Conservation (phyloP, 2,113 vertebrate species). For the Raphicerus campestris region DNA sequence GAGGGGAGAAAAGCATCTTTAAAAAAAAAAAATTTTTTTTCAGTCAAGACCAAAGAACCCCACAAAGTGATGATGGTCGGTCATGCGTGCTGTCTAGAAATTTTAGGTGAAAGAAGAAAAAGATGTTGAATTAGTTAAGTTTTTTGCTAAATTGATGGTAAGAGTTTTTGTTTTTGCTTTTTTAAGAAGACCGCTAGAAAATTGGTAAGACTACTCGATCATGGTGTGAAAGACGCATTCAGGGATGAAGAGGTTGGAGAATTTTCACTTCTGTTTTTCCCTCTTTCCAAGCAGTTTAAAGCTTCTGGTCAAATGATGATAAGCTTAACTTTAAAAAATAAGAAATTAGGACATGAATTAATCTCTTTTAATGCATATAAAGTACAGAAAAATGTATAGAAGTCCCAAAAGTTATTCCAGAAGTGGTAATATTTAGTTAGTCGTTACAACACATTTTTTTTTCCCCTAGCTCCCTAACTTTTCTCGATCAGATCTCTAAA, state of each 20-base stretch:
- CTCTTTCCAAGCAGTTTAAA: not conserved
- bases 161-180: not conserved
- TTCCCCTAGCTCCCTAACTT: not conserved
- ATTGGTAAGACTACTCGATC: not conserved
- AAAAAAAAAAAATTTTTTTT: not conserved
- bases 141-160: not conserved
- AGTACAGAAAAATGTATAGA: not conserved
- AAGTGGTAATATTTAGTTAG: slow-evolving; percentile 31
- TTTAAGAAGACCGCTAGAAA: not conserved
- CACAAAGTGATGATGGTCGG: not conserved
- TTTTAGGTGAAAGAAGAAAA: not conserved
- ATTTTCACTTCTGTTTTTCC: not conserved
- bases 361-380: not conserved
- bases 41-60: not conserved
- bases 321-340: not conserved
- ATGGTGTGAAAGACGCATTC: not conserved
- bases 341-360: not conserved
- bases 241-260: not conserved
- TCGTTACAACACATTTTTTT: not conserved
- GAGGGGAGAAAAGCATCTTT: not conserved
- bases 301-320: not conserved
- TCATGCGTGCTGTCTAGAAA: not conserved
- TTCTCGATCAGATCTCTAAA: not conserved
- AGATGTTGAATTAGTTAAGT: not conserved
- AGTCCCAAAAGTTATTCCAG: not conserved